These are phyloP conservation scores for Macrosoma leucophasiata DNA, from an alignment of 2,888 invertebrate species.

Conservation along the genomic window DNA sequence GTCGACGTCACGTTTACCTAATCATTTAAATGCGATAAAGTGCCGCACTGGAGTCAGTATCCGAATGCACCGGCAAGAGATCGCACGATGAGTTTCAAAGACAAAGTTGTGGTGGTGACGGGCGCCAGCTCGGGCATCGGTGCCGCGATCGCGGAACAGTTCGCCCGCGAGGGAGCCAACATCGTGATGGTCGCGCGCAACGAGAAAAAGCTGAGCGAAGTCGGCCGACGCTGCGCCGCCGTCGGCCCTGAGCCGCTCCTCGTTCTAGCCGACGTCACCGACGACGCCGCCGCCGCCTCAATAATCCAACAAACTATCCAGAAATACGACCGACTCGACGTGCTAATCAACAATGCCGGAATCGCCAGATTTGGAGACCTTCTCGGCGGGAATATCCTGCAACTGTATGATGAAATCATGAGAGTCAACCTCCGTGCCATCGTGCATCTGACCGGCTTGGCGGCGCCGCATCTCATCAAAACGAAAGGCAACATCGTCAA, in stretches of 20 bases:
- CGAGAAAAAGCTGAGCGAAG: slow-evolving; percentile 27
- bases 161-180: slow-evolving; percentile 32
- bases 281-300: slow-evolving; percentile 28
- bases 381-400: slow-evolving; percentile 24
- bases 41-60: too few species aligned
- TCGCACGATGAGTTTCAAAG: slow-evolving; percentile 30
- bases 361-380: slow-evolving; percentile 19
- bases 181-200: slow-evolving; percentile 35
- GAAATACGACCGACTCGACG: slow-evolving; percentile 33
- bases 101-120: slow-evolving; percentile 37
- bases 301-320: slow-evolving; percentile 29
- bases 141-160: slow-evolving; percentile 30
- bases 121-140: slow-evolving; percentile 38
- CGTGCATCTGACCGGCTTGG: slow-evolving; percentile 28
- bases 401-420: slow-evolving; percentile 30
- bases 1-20: too few species aligned
- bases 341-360: slow-evolving; percentile 40
- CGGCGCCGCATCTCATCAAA: slow-evolving; percentile 29
- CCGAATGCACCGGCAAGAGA: too few species aligned
- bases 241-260: slow-evolving; percentile 24
- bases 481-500: slow-evolving; percentile 83
- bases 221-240: slow-evolving; percentile 24
- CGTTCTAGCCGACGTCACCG: slow-evolving; percentile 33
- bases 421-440: slow-evolving; percentile 30
- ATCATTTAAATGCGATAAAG: too few species aligned